These are phyloP conservation scores for Pelecanoides urinatrix DNA, from an alignment of 2,113 vertebrate genomes.

Conservation along the genomic window DNA sequence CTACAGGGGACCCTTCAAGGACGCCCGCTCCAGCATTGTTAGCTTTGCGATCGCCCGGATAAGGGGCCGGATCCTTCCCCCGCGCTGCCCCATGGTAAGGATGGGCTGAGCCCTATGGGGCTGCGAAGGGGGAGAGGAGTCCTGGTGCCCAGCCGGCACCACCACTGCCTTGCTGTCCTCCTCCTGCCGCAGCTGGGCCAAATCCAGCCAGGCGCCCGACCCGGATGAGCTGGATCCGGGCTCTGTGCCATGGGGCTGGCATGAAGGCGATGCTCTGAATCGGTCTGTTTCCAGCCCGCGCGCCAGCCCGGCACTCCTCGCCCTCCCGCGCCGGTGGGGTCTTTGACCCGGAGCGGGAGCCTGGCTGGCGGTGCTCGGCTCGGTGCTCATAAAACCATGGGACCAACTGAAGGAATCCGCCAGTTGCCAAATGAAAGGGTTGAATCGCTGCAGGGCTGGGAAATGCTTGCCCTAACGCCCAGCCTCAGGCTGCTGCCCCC, in stretches of 20 bases:
- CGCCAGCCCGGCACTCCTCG: neutral
- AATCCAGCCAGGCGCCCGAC: neutral
- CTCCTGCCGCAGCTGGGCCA: neutral
- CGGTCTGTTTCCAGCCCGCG: neutral
- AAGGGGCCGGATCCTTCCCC: neutral
- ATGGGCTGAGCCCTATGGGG: neutral
- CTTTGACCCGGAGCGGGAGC: neutral
- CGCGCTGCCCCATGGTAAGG: accelerated
- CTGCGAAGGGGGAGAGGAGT: neutral
- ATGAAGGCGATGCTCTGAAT: neutral
- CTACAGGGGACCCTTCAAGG: slow-evolving; percentile 13
- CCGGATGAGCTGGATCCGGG: neutral
- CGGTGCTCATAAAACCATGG: neutral
- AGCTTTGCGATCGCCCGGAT: slow-evolving; percentile 28
- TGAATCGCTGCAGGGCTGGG: neutral
- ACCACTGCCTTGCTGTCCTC: neutral
- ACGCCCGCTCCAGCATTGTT: neutral
- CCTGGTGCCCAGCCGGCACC: no score
- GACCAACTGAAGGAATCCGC: neutral
- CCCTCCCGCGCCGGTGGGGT: accelerated
- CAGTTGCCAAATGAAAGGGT: slow-evolving; percentile 13
- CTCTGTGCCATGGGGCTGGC: accelerated
- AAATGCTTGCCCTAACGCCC: neutral
- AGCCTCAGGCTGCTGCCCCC: neutral
- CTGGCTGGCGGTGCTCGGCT: neutral